A percentile compares a stretch with the other conserved stretches of the same genome.
phyloP scores from a whole-genome alignment of 2,888 invertebrate genomes.

The Pristionchus exspectatus region DNA sequence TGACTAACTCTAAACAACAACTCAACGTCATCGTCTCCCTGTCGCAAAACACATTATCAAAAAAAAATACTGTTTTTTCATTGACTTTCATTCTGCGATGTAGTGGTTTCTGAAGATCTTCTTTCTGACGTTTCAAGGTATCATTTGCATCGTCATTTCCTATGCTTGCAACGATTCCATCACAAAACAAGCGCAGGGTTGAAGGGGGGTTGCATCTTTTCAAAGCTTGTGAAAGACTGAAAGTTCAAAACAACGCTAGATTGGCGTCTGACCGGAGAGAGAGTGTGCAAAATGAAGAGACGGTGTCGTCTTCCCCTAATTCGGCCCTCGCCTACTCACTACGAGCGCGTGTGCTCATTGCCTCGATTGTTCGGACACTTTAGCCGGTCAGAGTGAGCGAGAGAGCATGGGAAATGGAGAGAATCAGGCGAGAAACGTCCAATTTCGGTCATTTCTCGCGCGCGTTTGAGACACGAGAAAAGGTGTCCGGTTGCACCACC shows the following conservation, averaged over 20 bases:
- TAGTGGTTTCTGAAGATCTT: no score
- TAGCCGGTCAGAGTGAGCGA: neutral
- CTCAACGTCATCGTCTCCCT: no score
- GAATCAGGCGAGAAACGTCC: neutral
- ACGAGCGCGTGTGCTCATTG: neutral
- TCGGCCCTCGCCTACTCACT: conserved; percentile 19
- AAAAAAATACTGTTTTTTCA: no score
- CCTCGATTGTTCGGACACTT: neutral
- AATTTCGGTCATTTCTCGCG: neutral
- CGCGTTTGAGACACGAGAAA: neutral
- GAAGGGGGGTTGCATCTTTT: neutral
- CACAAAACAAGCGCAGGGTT: neutral
- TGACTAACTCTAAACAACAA: no score
- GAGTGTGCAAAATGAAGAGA: neutral
- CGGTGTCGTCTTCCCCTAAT: neutral
- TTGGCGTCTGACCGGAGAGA: neutral
- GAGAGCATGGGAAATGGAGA: neutral
- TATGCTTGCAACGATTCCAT: neutral
- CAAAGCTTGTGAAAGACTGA: neutral
- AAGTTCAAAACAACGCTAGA: no score
- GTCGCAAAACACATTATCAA: no score
- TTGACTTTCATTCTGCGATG: no score
- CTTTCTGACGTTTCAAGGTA: no score
- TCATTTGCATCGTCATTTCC: no score
- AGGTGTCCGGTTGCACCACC: neutral